Conservation (phyloP, 1,140 invertebrate species). For the Neocloeon triangulifer region DNA sequence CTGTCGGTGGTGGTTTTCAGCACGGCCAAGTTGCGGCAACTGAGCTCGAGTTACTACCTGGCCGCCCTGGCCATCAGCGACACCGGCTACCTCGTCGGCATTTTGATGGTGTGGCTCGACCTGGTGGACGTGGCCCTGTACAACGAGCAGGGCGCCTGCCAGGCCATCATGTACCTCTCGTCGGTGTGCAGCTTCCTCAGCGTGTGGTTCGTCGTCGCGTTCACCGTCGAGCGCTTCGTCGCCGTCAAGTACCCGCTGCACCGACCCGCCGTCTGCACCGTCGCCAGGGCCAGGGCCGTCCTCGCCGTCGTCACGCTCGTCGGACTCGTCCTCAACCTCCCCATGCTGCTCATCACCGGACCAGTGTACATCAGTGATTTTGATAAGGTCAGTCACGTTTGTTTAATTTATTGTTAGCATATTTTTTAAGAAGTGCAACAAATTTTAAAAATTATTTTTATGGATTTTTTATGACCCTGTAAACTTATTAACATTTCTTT, state of each 20-base stretch:
- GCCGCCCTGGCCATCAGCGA: slow-evolving; percentile 53
- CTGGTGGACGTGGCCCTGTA: slow-evolving; percentile 31
- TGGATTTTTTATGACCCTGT: no score
- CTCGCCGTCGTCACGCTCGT: slow-evolving; percentile 25
- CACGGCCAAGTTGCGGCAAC: slow-evolving; percentile 38
- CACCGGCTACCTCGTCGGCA: slow-evolving; percentile 38
- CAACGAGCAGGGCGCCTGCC: slow-evolving; percentile 39
- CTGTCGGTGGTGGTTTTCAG: slow-evolving; percentile 51
- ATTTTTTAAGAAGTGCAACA: no score
- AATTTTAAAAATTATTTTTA: no score
- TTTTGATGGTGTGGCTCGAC: slow-evolving; percentile 41
- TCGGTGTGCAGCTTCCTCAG: slow-evolving; percentile 48
- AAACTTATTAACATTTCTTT: no score
- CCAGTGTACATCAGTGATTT: slow-evolving; percentile 11
- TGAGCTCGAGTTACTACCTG: slow-evolving; percentile 57
- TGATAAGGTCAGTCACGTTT: no score
- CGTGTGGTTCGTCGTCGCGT: slow-evolving; percentile 64
- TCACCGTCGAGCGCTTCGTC: slow-evolving; percentile 66
- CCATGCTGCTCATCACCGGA: slow-evolving; percentile 30
- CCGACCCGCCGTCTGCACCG: slow-evolving; percentile 54
- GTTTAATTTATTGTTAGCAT: no score
- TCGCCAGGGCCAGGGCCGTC: slow-evolving; percentile 40
- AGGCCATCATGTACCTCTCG: slow-evolving; percentile 42
- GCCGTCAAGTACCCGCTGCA: slow-evolving; percentile 54
- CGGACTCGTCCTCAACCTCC: slow-evolving; percentile 31